A percentile compares a stretch with the other conserved stretches of the same genome.
Evolutionary conservation across 2,113 vertebrate genomes (phyloP).

Genomic region (Sphyrna mokarran): DNA sequence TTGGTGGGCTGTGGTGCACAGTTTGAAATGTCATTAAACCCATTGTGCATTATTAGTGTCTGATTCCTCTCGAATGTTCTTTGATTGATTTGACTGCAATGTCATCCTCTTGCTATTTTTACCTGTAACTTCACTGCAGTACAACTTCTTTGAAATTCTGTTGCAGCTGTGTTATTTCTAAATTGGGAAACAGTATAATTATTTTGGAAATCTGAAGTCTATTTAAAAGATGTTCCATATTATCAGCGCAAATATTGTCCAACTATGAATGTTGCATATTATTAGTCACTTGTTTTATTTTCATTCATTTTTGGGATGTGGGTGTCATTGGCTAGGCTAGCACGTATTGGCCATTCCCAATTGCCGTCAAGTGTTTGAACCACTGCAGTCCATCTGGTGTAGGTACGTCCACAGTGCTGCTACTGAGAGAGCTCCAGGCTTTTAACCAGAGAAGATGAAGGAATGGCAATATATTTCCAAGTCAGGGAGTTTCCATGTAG

Average conservation of each 20-base stretch:
- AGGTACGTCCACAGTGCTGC: no score
- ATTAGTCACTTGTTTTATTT: not conserved
- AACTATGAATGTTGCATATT: not conserved
- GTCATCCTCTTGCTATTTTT: constrained; percentile 29
- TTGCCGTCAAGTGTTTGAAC: no score
- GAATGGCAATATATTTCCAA: no score
- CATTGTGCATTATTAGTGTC: constrained; percentile 11
- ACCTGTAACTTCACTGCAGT: not conserved
- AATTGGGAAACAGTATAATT: constrained; percentile 9
- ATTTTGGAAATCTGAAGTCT: not conserved
- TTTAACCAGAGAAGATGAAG: no score
- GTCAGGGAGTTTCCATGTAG: no score
- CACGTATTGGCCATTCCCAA: no score
- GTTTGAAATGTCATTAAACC: not conserved
- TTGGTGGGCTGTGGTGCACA: not conserved
- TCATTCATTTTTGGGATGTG: no score
- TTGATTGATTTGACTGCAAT: constrained; percentile 19
- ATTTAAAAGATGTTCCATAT: constrained; percentile 4
- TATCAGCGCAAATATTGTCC: not conserved
- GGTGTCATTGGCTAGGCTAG: no score
- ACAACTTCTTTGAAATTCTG: constrained; percentile 10
- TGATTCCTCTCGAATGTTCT: not conserved
- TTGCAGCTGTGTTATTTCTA: not conserved
- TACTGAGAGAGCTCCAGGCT: no score
- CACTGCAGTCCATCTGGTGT: no score